A percentile compares a stretch with the other conserved stretches of the same genome.
Evolutionary conservation across 2,113 vertebrate species (phyloP).

Genomic region (Pogona vitticeps): DNA sequence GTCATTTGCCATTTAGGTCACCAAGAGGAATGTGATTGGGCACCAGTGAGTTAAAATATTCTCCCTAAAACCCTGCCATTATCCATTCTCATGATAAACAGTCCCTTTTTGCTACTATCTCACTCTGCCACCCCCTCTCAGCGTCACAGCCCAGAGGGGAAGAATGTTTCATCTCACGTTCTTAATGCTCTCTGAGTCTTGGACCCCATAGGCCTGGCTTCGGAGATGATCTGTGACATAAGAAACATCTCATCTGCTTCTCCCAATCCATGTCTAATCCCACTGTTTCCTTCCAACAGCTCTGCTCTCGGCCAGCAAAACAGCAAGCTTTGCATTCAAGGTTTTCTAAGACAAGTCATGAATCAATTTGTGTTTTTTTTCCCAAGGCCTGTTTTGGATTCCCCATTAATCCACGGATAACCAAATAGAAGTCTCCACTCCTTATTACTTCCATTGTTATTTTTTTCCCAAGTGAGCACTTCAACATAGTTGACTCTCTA

Average conservation of each 20-base stretch:
- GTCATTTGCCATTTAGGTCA: background rate
- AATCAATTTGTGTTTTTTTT: background rate
- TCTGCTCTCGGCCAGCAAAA: background rate
- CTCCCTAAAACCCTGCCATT: background rate
- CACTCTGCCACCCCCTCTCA: background rate
- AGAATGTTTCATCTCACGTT: constrained; percentile 20
- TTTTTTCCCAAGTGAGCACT: too few species aligned
- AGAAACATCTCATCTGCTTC: background rate
- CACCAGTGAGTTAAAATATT: background rate
- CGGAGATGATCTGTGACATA: background rate
- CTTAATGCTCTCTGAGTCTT: background rate
- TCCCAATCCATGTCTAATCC: background rate
- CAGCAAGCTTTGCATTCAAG: constrained; percentile 5
- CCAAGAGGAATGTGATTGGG: background rate
- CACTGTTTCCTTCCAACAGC: constrained; percentile 5
- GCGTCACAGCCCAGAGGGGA: background rate
- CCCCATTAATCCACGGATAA: background rate
- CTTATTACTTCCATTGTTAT: background rate
- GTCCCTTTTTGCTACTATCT: background rate
- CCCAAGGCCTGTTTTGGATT: background rate
- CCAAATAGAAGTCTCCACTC: background rate
- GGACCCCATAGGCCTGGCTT: background rate
- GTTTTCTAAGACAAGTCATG: background rate
- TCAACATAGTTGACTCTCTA: background rate
- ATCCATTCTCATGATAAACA: background rate